phyloP scores from a whole-genome alignment of 2,797 vertebrate genomes.

The Arctocebus calabarensis region DNA sequence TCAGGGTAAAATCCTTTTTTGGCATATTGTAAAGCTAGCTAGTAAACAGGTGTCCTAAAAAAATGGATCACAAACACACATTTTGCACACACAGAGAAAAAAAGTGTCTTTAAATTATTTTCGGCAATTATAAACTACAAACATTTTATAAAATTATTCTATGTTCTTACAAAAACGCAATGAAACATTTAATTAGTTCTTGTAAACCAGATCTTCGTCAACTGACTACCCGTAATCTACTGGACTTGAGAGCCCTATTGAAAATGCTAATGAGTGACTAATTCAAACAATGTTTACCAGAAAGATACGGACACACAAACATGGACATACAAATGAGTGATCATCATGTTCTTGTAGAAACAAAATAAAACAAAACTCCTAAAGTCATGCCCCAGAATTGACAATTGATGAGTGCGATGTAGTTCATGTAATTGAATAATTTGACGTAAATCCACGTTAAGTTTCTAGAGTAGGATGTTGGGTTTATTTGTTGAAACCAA shows the following conservation, averaged over 20 bases:
- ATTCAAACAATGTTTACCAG: slow-evolving; percentile 77
- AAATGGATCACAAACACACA: slow-evolving; percentile 83
- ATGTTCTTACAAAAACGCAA: slow-evolving; percentile 90
- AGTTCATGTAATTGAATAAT: not conserved
- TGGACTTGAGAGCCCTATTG: slow-evolving; percentile 93
- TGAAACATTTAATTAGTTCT: slow-evolving; percentile 90
- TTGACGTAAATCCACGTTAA: not conserved
- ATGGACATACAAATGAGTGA: slow-evolving; percentile 76
- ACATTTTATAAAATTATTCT: slow-evolving; percentile 90
- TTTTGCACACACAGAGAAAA: slow-evolving; percentile 81
- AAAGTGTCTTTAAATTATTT: slow-evolving; percentile 89
- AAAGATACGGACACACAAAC: slow-evolving; percentile 77
- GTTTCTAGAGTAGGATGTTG: slow-evolving; percentile 61
- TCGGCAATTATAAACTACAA: slow-evolving; percentile 89
- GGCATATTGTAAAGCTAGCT: slow-evolving; percentile 90
- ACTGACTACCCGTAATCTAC: slow-evolving; percentile 99
- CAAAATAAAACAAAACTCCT: slow-evolving; percentile 52
- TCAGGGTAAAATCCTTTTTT: slow-evolving; percentile 83
- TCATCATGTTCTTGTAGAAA: slow-evolving; percentile 81
- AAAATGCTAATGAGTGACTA: slow-evolving; percentile 89
- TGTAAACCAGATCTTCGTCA: slow-evolving; percentile 95
- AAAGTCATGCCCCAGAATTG: slow-evolving; percentile 72
- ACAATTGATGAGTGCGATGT: not conserved
- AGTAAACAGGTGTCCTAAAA: slow-evolving; percentile 85
- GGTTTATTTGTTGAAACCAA: slow-evolving; percentile 75